Conservation (phyloP, 1,140 invertebrate species). For the Venturia canescens region DNA sequence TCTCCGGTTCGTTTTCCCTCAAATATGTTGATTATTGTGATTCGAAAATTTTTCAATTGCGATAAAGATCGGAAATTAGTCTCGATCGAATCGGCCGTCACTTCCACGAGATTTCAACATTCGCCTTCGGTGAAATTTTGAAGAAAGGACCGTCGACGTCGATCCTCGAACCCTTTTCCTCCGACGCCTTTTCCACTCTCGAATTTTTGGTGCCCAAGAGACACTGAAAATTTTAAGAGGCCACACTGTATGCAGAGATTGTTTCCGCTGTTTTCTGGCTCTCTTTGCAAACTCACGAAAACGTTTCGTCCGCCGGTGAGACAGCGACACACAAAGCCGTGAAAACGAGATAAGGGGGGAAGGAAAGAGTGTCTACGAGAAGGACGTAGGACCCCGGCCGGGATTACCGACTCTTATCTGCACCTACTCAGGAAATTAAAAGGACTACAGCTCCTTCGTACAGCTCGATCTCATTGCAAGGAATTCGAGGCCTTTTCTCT, state of each 20-base stretch:
- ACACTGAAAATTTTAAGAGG: too few species aligned
- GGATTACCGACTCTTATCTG: constrained; percentile 51
- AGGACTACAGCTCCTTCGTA: neutral
- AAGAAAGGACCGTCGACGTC: too few species aligned
- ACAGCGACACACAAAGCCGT: neutral
- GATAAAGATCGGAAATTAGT: too few species aligned
- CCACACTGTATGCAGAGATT: neutral
- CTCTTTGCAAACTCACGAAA: constrained; percentile 34
- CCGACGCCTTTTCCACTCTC: too few species aligned
- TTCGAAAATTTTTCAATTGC: too few species aligned
- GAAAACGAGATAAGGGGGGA: neutral
- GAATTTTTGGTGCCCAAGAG: too few species aligned
- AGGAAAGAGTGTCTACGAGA: constrained; percentile 18
- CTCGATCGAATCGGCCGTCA: too few species aligned
- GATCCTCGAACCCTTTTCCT: too few species aligned
- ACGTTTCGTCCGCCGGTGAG: constrained; percentile 35
- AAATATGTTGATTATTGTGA: too few species aligned
- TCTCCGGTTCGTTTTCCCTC: too few species aligned
- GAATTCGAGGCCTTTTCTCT: constrained; percentile 18
- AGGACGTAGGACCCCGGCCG: constrained; percentile 18
- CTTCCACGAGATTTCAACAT: too few species aligned
- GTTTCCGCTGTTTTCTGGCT: neutral
- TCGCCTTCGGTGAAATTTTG: too few species aligned
- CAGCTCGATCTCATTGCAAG: constrained; percentile 15
- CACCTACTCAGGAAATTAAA: constrained; percentile 55